Percentiles rank a stretch among this genome's conserved stretches.
These are phyloP conservation scores for Macroramphosus scolopax DNA, from an alignment of 2,797 vertebrate genomes.

Conservation along the genomic window DNA sequence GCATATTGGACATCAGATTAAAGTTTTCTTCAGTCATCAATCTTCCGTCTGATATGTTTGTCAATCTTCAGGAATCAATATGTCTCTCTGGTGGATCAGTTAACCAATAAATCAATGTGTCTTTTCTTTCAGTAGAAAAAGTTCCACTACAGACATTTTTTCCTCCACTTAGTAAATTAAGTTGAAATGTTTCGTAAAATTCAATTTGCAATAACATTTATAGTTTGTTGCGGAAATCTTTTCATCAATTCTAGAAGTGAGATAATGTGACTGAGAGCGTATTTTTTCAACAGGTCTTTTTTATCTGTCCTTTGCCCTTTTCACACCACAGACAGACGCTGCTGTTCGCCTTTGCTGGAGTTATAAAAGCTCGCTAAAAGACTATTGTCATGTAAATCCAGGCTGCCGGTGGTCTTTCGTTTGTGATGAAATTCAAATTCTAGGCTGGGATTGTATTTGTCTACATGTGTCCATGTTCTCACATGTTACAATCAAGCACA, in stretches of 20 bases:
- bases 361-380: constrained; percentile 31
- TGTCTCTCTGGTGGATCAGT: constrained; percentile 30
- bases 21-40: constrained; percentile 56
- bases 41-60: constrained; percentile 52
- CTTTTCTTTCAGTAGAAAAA: constrained; percentile 10
- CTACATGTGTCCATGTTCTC: constrained; percentile 14
- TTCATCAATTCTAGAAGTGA: constrained; percentile 9
- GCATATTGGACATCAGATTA: constrained; percentile 44
- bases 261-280: background rate
- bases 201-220: constrained; percentile 11
- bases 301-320: constrained; percentile 37
- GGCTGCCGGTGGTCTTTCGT: constrained; percentile 35
- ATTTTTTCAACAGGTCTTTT: constrained; percentile 10
- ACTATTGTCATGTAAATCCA: constrained; percentile 56
- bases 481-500: constrained; percentile 2
- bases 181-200: constrained; percentile 11
- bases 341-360: constrained; percentile 46
- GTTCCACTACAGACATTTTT: constrained; percentile 1
- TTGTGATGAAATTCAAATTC: constrained; percentile 10
- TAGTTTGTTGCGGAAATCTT: constrained; percentile 3
- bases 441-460: constrained; percentile 28
- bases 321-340: constrained; percentile 21
- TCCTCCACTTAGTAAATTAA: constrained; percentile 12
- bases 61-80: constrained; percentile 44
- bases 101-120: constrained; percentile 43